phyloP scores from a whole-genome alignment of 2,888 invertebrate species.

The Crocallis elinguaria region DNA sequence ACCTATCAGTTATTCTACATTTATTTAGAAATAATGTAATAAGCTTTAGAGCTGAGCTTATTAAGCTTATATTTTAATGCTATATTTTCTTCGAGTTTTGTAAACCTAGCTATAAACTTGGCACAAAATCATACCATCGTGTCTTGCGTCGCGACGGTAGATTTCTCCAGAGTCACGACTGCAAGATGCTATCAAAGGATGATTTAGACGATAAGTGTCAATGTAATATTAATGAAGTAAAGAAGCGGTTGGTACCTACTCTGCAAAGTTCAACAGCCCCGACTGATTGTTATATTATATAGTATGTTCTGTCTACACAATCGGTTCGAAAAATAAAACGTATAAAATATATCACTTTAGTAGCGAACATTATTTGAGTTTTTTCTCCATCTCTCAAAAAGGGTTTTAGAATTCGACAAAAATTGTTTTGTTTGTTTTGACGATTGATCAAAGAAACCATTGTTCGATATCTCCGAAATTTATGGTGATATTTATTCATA shows the following conservation, averaged over 20 bases:
- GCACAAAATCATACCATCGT: neutral
- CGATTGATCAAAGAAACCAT: too few relatives aligned
- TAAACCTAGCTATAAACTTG: neutral
- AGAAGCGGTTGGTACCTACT: slow-evolving; percentile 17
- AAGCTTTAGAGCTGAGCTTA: too few relatives aligned
- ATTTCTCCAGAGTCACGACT: slow-evolving; percentile 19
- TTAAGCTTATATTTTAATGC: too few relatives aligned
- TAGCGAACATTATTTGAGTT: too few relatives aligned
- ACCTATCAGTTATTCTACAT: too few relatives aligned
- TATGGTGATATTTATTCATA: too few relatives aligned
- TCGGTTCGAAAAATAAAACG: slow-evolving; percentile 18
- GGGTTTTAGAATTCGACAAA: too few relatives aligned
- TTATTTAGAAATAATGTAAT: too few relatives aligned
- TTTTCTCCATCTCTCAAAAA: too few relatives aligned
- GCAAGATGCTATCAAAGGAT: slow-evolving; percentile 27
- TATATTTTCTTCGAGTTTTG: neutral
- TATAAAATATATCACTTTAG: too few relatives aligned
- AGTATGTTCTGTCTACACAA: slow-evolving; percentile 20
- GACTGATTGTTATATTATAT: slow-evolving; percentile 19
- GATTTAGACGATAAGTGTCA: slow-evolving; percentile 32
- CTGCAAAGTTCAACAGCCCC: slow-evolving; percentile 29
- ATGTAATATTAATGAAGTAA: slow-evolving; percentile 31
- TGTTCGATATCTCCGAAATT: too few relatives aligned
- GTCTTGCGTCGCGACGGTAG: neutral
- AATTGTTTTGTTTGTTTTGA: too few relatives aligned